Base-by-base conservation (phyloP, 1,140 invertebrate genomes). In the Caerostris extrusa region DNA sequence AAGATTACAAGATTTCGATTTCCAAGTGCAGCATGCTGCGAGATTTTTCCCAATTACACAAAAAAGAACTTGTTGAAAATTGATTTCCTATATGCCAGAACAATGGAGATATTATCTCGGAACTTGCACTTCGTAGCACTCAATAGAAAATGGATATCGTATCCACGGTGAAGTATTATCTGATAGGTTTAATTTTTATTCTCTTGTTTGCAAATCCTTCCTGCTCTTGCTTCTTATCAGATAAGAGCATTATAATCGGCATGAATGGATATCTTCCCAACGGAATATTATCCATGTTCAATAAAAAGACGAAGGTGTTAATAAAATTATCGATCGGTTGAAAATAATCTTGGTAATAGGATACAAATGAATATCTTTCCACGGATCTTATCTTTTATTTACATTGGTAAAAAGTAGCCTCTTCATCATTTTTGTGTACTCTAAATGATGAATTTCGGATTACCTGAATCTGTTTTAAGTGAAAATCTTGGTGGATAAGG, bases 1-100 rank as follows among this genome's bases (percentile, higher is more conserved):
- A 77, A 77, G 71, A 77, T 77, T 77, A 77, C 71, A 77, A 77
- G 71, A 77, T 77, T 64, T 77, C 71, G 71, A 77, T 77, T 77
- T 77, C 71, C 71, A 5, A 12, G 3, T 77, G 34, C 50, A 50
- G 50, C 19, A 34, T 77, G 53, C 53, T 12, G 34, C 71, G 10
- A 8, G 53, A 34, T 57, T n/a, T 58, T 83, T 83, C 57, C 82
- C 82, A 56, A 57, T 83, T 83, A 58, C 53, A 57, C 55, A 83
- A 56, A 56, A n/a, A 83, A 56, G 57, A 83, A 61, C 14, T 5
- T 56, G 10, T 14, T 56, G 12, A 12, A 77, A 77, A 83, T 83
- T 57, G 82, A 83, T 83, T 83, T 83, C 56, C 82, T 83, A 83
- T 83, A 83, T 6, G 6, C 3, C 6, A 56, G 12, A 12, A 83